phyloP scores from a whole-genome alignment of 2,113 vertebrate species.

The Tursiops truncatus region DNA sequence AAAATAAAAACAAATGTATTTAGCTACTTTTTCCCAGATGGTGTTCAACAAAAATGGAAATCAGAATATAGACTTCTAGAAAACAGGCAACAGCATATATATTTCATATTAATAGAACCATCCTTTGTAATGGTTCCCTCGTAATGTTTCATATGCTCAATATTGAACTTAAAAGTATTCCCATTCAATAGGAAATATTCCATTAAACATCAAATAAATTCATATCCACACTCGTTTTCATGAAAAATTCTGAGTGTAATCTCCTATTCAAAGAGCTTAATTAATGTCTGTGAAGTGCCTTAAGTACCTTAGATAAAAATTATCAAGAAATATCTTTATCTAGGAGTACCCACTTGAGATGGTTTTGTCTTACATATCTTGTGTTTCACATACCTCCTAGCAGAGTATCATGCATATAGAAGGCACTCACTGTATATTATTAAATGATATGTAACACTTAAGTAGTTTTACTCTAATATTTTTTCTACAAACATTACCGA shows the following conservation, averaged over 20 bases:
- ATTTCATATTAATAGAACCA: neutral
- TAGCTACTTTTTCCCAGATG: neutral
- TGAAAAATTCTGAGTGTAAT: conserved; percentile 37
- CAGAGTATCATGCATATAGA: neutral
- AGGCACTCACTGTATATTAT: neutral
- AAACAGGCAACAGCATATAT: neutral
- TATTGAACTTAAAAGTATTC: conserved; percentile 18
- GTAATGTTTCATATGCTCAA: neutral
- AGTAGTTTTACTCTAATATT: neutral
- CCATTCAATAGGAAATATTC: neutral
- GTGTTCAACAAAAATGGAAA: neutral
- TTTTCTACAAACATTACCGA: neutral
- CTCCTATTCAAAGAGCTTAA: neutral
- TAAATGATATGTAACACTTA: neutral
- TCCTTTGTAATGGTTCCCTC: neutral
- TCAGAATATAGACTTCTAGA: neutral
- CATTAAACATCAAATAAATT: conserved; percentile 1
- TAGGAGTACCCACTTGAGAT: neutral
- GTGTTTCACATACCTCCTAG: neutral
- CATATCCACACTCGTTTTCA: neutral
- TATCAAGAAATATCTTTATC: neutral
- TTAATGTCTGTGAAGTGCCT: conserved; percentile 14
- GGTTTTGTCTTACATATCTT: neutral
- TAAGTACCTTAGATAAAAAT: conserved; percentile 19
- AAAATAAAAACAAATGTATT: neutral